These are phyloP conservation scores for Geothlypis trichas DNA, from an alignment of 2,113 vertebrate genomes.

Conservation along the genomic window DNA sequence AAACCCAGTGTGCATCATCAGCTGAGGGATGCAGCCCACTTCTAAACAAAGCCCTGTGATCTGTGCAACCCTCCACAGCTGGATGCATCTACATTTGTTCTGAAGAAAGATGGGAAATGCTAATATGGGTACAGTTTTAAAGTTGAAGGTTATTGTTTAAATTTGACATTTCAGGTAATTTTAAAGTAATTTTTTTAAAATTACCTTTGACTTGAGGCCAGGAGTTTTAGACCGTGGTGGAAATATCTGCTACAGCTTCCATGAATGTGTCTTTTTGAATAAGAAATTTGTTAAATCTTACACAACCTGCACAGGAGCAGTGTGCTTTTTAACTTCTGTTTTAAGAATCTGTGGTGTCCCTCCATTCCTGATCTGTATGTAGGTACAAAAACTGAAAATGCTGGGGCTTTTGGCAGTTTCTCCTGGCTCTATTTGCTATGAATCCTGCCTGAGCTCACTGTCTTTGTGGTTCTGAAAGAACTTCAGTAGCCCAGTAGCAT, in stretches of 20 bases:
- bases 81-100: background rate
- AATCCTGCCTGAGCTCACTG: background rate
- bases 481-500: background rate
- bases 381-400: background rate
- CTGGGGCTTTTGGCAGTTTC: background rate
- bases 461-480: background rate
- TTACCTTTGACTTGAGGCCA: background rate
- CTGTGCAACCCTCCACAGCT: background rate
- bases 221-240: background rate
- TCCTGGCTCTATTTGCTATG: background rate
- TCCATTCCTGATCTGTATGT: background rate
- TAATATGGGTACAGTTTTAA: background rate
- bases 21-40: background rate
- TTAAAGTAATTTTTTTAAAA: background rate
- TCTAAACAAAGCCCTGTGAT: background rate
- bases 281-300: background rate
- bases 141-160: background rate
- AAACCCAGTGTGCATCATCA: fast-evolving
- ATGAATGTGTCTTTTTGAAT: background rate
- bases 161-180: background rate
- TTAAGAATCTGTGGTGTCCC: background rate
- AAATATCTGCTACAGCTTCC: background rate
- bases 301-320: background rate
- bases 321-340: background rate
- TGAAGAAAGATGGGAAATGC: background rate